Evolutionary conservation across 2,797 vertebrate genomes (phyloP), one percentile per base, ranked within the genome.

Genomic region (Lepidocolaptes lacrymiger): DNA sequence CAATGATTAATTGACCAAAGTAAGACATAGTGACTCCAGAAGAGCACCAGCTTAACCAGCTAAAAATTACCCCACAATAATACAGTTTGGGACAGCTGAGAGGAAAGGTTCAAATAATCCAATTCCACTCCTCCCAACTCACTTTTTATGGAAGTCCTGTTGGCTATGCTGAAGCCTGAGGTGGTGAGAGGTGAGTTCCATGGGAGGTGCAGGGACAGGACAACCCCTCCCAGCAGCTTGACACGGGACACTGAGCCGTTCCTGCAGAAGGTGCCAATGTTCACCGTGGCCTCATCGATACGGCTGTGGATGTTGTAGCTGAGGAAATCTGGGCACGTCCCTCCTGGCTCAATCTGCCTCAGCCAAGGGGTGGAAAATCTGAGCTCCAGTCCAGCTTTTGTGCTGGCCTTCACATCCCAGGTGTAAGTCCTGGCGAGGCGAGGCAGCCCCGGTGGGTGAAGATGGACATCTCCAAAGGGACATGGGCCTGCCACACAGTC

Each of bases 381-480:
- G 61, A 99, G 93, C 23, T 98, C 98, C 21, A 99, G 98, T 9
- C 98, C 97, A 9, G 96, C 93, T 43, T 96, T 97, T 32, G 93
- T 97, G 41, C 91, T 96, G 0, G 97, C 97, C 39, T 96, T 98
- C 85, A 99, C 85, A 0, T 99, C 97, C 99, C 99, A 99, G 78
- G 63, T 92, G 74, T 98, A 99, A 39, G 98, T 99, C 61, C 98
- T 98, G 94, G 98, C 98, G 94, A 99, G 99, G 73, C 96, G 93
- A 39, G 97, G 98, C 48, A 99, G 97, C 24, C 95, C 86, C 0
- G 69, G 89, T 3, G 97, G 88, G 91, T 98, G 97, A 22, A 98
- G 96, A 69, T 96, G 97, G 69, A 99, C 95, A 5, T 98, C 97
- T 41, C 96, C 82, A 12, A 97, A 98, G 20, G 97, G 97, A 90